phyloP scores from a whole-genome alignment of 2,888 invertebrate genomes.

The Meta bourneti region DNA sequence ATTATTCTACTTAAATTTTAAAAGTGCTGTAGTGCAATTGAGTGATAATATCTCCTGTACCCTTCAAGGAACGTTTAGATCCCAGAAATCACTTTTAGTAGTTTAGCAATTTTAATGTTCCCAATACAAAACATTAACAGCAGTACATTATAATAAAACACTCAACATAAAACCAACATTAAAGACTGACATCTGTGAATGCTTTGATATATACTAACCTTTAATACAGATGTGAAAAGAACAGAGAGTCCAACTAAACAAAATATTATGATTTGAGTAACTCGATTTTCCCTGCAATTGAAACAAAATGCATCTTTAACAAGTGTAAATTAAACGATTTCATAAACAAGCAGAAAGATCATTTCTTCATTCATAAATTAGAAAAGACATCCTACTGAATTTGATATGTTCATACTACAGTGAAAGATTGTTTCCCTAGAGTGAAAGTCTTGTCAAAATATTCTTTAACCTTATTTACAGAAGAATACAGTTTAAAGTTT shows the following conservation, averaged over 20 bases:
- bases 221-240: conserved; percentile 91
- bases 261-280: conserved; percentile 95
- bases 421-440: too few relatives aligned
- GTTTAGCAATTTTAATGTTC: background rate
- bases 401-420: too few relatives aligned
- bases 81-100: background rate
- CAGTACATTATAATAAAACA: conserved; percentile 5
- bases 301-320: background rate
- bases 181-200: too few relatives aligned
- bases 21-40: too few relatives aligned
- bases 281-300: conserved; percentile 89
- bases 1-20: too few relatives aligned
- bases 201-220: conserved; percentile 79
- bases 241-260: conserved; percentile 96
- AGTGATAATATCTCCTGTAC: too few relatives aligned
- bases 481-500: background rate
- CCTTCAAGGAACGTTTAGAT: too few relatives aligned
- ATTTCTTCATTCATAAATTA: too few relatives aligned
- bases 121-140: background rate
- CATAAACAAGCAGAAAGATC: too few relatives aligned
- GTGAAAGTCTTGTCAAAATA: background rate
- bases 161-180: background rate
- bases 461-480: background rate
- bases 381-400: too few relatives aligned
- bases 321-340: too few relatives aligned